These are phyloP conservation scores for Anas platyrhynchos DNA, from an alignment of 2,113 vertebrate species.

Conservation along the genomic window DNA sequence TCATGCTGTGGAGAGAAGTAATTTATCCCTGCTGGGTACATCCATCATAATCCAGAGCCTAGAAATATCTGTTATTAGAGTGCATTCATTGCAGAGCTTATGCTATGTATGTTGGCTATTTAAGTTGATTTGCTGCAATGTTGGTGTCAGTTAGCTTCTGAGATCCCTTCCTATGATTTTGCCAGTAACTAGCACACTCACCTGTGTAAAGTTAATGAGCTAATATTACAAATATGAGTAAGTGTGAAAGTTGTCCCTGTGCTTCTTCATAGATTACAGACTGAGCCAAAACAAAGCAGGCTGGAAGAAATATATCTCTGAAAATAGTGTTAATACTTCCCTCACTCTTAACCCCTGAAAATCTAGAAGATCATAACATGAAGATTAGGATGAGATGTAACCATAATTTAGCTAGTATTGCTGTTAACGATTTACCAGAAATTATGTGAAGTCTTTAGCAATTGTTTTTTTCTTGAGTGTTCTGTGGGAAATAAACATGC, in stretches of 20 bases:
- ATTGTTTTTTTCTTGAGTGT: constrained; percentile 42
- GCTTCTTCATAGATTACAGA: not conserved
- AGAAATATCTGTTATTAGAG: constrained; percentile 43
- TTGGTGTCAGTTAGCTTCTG: constrained; percentile 17
- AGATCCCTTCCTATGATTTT: not conserved
- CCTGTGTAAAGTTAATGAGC: constrained; percentile 2
- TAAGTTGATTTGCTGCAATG: not conserved
- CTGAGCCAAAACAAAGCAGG: not conserved
- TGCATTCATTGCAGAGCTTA: constrained; percentile 36
- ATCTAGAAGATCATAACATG: not conserved
- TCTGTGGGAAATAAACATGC: not conserved
- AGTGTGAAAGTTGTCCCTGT: not conserved
- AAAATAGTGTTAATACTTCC: not conserved
- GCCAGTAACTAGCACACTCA: not conserved
- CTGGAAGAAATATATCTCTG: not conserved
- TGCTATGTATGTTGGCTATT: not conserved
- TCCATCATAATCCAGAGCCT: constrained; percentile 56
- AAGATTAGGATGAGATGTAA: not conserved
- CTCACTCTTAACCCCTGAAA: not conserved
- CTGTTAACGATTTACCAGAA: not conserved
- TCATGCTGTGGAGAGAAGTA: constrained; percentile 57
- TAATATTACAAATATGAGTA: not conserved
- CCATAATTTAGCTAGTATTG: not conserved
- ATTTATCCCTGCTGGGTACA: constrained; percentile 66
- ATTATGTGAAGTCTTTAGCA: not conserved